These are phyloP conservation scores for Torymus texanus DNA, from an alignment of 2,888 invertebrate genomes.

Conservation along the genomic window DNA sequence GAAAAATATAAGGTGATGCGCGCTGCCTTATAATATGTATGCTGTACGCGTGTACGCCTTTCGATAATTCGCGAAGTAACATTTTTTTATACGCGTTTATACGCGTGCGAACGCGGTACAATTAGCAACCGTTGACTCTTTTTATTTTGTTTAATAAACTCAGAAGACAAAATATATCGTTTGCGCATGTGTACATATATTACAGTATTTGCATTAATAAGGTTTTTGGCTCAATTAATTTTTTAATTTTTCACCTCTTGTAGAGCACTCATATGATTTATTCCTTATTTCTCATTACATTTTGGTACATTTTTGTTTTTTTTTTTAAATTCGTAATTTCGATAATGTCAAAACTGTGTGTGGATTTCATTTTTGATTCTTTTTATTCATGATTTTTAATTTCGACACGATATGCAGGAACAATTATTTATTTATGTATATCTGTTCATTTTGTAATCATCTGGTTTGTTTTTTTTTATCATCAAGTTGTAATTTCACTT, in stretches of 20 bases:
- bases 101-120: too few species aligned
- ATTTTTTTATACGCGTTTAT: too few species aligned
- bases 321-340: neutral
- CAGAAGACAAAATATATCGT: neutral
- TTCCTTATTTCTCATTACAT: conserved; percentile 39
- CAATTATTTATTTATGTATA: neutral
- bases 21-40: too few species aligned
- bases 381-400: too few species aligned
- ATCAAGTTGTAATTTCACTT: conserved; percentile 3
- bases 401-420: too few species aligned
- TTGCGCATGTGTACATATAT: conserved; percentile 15
- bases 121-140: too few species aligned
- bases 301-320: neutral
- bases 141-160: neutral
- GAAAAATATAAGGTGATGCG: too few species aligned
- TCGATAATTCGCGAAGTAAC: too few species aligned
- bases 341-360: too few species aligned
- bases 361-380: too few species aligned
- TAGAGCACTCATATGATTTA: conserved; percentile 22
- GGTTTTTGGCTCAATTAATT: conserved; percentile 16
- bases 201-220: conserved; percentile 11
- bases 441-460: conserved; percentile 8
- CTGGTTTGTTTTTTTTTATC: neutral
- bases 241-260: conserved; percentile 15
- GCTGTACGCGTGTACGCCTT: too few species aligned